These are phyloP conservation scores for Eudyptes chrysolophus DNA, from an alignment of 2,113 vertebrate genomes.

Conservation along the genomic window DNA sequence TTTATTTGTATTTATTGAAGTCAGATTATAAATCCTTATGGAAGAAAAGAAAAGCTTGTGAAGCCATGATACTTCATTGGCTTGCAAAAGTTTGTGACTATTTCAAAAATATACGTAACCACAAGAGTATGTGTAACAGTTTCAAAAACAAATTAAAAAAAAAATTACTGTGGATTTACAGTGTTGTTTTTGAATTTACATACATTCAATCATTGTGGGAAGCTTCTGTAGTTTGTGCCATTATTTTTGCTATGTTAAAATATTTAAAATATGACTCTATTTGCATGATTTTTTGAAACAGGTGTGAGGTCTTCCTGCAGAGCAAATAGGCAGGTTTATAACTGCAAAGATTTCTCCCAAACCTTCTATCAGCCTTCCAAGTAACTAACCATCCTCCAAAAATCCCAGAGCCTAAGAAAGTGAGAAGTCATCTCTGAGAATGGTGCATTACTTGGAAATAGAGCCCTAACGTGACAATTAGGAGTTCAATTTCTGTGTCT, in stretches of 20 bases:
- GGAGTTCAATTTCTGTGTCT: background rate
- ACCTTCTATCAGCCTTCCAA: background rate
- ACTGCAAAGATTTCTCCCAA: background rate
- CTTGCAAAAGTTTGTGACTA: slow-evolving; percentile 8
- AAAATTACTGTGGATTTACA: background rate
- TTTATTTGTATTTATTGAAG: slow-evolving; percentile 5
- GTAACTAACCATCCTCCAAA: background rate
- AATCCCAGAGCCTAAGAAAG: background rate
- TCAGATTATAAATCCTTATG: slow-evolving; percentile 29
- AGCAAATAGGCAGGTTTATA: background rate
- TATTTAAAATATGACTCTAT: background rate
- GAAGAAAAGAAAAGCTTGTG: slow-evolving; percentile 32
- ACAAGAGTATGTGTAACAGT: background rate
- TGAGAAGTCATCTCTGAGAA: background rate
- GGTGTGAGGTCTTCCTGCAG: background rate
- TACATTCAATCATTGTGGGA: background rate
- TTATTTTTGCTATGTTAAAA: slow-evolving; percentile 20
- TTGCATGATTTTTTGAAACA: background rate
- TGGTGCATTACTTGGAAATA: background rate
- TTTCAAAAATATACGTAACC: slow-evolving; percentile 13
- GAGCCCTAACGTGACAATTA: background rate
- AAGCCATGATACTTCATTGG: background rate
- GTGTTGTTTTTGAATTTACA: background rate
- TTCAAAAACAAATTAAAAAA: background rate
- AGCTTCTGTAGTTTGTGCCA: background rate